These are phyloP conservation scores for Ooceraea biroi DNA, from an alignment of 1,140 invertebrate genomes.

Conservation along the genomic window DNA sequence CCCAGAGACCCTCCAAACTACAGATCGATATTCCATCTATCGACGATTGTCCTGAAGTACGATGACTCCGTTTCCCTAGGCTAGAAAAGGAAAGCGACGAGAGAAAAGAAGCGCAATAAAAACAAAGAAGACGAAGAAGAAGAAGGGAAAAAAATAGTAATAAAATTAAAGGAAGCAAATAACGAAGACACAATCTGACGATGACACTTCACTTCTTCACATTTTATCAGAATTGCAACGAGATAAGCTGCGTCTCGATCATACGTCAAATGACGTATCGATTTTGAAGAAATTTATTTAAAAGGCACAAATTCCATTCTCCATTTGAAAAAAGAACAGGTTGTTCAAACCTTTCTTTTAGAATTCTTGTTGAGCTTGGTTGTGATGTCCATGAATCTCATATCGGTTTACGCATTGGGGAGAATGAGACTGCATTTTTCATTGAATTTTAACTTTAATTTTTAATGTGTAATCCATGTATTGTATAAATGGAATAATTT, in stretches of 20 bases:
- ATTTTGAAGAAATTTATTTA: background rate
- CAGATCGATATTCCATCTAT: slow-evolving; percentile 82
- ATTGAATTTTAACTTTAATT: slow-evolving; percentile 8
- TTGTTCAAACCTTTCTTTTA: slow-evolving; percentile 3
- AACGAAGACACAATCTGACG: background rate
- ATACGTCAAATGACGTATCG: background rate
- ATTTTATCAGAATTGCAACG: background rate
- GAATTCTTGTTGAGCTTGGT: slow-evolving; percentile 21
- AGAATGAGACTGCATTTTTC: slow-evolving; percentile 20
- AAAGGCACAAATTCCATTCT: background rate
- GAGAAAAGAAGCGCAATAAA: background rate
- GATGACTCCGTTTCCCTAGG: background rate
- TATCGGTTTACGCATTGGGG: background rate
- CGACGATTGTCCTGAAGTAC: slow-evolving; percentile 77
- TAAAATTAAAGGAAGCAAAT: background rate
- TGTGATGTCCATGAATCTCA: slow-evolving; percentile 28
- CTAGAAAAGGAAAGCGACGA: background rate
- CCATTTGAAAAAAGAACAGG: background rate
- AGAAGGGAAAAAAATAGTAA: background rate
- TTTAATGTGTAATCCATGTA: slow-evolving; percentile 19
- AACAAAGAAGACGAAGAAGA: background rate
- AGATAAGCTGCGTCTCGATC: background rate
- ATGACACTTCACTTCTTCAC: background rate
- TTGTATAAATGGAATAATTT: background rate
- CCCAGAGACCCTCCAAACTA: slow-evolving; percentile 75